Evolutionary conservation across 2,113 vertebrate species (phyloP).

Genomic region (Riparia riparia): DNA sequence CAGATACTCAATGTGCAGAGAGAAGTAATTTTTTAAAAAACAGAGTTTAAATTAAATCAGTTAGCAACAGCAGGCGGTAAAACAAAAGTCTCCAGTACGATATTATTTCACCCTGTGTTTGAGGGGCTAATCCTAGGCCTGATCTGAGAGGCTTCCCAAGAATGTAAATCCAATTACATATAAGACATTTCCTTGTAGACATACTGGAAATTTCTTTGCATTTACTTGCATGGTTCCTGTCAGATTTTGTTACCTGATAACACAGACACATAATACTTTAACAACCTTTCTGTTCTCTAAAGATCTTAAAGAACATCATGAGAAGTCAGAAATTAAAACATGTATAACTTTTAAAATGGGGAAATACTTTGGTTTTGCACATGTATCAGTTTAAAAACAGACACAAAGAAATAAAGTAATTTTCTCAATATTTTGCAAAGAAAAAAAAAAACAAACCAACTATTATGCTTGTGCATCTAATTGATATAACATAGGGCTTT

Average conservation of each 20-base stretch:
- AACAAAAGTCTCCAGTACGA: not conserved
- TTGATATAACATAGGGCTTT: not conserved
- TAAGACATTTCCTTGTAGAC: conserved; percentile 3
- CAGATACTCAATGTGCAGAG: not conserved
- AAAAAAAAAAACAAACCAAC: not conserved
- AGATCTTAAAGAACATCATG: not conserved
- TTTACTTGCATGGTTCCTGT: not conserved
- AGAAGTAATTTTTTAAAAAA: not conserved
- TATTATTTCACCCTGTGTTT: not conserved
- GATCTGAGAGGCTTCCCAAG: not conserved
- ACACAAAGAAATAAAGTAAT: not conserved
- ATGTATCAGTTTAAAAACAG: not conserved
- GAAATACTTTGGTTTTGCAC: not conserved
- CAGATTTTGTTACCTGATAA: conserved; percentile 13
- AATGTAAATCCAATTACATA: not conserved
- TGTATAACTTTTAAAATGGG: not conserved
- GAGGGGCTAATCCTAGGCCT: not conserved
- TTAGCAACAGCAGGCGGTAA: not conserved
- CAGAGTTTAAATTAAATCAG: not conserved
- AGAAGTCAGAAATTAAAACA: not conserved
- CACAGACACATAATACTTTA: not conserved
- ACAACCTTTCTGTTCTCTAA: not conserved
- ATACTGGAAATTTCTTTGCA: not conserved
- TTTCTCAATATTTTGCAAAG: not conserved
- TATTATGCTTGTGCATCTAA: not conserved